These are phyloP conservation scores for Odiellus spinosus DNA, from an alignment of 2,888 invertebrate species.

Conservation along the genomic window DNA sequence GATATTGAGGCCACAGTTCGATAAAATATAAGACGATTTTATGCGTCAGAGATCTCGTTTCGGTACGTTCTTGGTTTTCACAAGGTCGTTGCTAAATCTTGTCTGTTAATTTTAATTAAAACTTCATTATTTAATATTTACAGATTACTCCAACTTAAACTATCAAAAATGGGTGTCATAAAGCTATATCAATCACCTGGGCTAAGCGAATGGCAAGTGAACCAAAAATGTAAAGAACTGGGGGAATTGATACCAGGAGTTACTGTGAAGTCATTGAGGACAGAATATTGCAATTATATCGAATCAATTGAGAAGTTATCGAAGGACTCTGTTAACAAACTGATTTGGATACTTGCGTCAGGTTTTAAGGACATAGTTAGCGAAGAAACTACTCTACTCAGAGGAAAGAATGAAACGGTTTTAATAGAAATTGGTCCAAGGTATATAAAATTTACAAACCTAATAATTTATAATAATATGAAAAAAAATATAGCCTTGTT, in stretches of 20 bases:
- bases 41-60: too few species aligned
- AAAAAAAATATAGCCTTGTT: too few species aligned
- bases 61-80: too few species aligned
- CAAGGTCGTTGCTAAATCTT: too few species aligned
- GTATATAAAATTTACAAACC: slow-evolving; percentile 35
- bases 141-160: too few species aligned
- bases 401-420: slow-evolving; percentile 17
- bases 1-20: too few species aligned
- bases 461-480: too few species aligned
- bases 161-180: not conserved
- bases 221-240: slow-evolving; percentile 1
- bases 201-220: not conserved
- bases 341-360: slow-evolving; percentile 66
- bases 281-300: slow-evolving; percentile 68
- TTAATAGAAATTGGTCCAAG: slow-evolving; percentile 79
- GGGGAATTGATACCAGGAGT: not conserved
- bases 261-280: slow-evolving; percentile 30
- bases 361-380: slow-evolving; percentile 25
- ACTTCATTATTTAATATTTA: too few species aligned
- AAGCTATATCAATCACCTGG: slow-evolving; percentile 3
- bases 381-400: slow-evolving; percentile 13
- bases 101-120: too few species aligned
- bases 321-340: slow-evolving; percentile 42
- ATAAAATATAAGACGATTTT: too few species aligned
- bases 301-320: slow-evolving; percentile 40